phyloP scores from a whole-genome alignment of 2,113 vertebrate genomes.

The Otus sunia region DNA sequence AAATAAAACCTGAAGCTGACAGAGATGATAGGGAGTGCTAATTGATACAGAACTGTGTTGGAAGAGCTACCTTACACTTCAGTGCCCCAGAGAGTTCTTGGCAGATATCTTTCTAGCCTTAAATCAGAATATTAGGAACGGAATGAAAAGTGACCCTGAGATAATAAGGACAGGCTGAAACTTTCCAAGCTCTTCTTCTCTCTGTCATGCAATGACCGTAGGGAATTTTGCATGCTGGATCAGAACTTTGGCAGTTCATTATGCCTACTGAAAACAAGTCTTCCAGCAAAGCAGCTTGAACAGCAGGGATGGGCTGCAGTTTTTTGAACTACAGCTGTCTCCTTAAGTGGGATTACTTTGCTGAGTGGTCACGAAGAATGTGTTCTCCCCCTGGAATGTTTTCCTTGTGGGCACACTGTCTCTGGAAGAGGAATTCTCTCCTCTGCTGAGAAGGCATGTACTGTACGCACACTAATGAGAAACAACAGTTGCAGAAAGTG shows the following conservation, averaged over 20 bases:
- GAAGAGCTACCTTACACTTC: not conserved
- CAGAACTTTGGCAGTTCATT: conserved; percentile 10
- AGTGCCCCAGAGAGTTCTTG: not conserved
- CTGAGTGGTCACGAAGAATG: conserved; percentile 70
- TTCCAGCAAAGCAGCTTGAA: conserved; percentile 52
- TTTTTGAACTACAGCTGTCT: conserved; percentile 46
- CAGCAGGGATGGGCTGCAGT: conserved; percentile 51
- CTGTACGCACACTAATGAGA: conserved; percentile 21
- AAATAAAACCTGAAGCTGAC: not conserved
- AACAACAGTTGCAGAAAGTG: conserved; percentile 48
- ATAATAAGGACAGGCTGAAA: conserved; percentile 20
- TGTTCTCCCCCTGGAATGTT: conserved; percentile 61
- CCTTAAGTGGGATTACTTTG: conserved; percentile 52
- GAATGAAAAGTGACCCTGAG: not conserved
- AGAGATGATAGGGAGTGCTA: not conserved
- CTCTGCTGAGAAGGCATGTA: conserved; percentile 48
- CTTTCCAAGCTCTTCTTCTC: not conserved
- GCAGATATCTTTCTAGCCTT: not conserved
- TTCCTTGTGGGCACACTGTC: conserved; percentile 55
- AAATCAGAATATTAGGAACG: conserved; percentile 6
- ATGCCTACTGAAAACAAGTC: conserved; percentile 46
- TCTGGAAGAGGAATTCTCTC: conserved; percentile 49
- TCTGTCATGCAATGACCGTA: not conserved
- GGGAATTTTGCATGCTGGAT: conserved; percentile 25
- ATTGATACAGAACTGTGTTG: not conserved